phyloP scores from a whole-genome alignment of 2,113 vertebrate genomes.

The Chiloscyllium plagiosum region DNA sequence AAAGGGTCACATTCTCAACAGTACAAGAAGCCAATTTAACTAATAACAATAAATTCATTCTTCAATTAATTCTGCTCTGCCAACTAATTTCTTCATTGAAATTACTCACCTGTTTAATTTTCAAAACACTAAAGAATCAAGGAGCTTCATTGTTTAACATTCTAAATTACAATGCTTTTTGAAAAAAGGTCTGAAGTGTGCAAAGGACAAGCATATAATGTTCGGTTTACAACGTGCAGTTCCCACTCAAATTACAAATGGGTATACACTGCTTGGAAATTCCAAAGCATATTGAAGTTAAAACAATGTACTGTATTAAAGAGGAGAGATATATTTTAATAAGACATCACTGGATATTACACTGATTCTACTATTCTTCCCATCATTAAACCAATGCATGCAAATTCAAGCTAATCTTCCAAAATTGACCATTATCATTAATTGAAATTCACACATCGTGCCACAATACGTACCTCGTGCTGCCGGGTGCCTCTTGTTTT shows the following conservation, averaged over 20 bases:
- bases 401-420: not conserved
- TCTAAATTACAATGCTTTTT: not conserved
- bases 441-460: not conserved
- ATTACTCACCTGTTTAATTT: not conserved
- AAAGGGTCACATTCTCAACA: not conserved
- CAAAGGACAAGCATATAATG: not conserved
- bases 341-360: not conserved
- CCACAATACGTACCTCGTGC: conserved; percentile 51
- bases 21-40: not conserved
- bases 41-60: not conserved
- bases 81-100: not conserved
- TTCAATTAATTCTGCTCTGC: not conserved
- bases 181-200: not conserved
- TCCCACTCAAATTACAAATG: not conserved
- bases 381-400: not conserved
- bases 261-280: not conserved
- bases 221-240: not conserved
- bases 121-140: not conserved
- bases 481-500: conserved; percentile 70
- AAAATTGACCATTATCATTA: not conserved
- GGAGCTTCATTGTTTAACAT: not conserved
- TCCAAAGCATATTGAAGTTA: too few relatives aligned
- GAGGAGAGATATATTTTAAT: not conserved
- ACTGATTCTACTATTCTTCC: not conserved
- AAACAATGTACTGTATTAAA: not conserved